Conservation (phyloP, 2,797 vertebrate species). For the Gila robusta region DNA sequence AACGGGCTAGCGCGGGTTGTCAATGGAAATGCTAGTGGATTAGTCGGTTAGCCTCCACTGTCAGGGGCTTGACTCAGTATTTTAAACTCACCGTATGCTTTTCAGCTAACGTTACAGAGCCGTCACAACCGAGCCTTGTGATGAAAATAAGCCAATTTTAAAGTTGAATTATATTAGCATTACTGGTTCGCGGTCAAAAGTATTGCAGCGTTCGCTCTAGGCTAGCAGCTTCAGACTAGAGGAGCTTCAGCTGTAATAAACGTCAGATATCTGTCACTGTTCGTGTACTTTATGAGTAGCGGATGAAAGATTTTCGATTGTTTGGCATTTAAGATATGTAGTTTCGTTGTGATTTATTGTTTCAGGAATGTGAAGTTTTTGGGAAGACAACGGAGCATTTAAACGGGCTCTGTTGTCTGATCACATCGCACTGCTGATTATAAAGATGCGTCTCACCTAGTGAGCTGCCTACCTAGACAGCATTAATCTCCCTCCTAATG, state of each 20-base stretch:
- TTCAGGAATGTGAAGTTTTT: not conserved
- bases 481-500: not conserved
- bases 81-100: not conserved
- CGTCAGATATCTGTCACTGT: constrained; percentile 23
- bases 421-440: not conserved
- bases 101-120: not conserved
- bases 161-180: not conserved
- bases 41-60: constrained; percentile 53
- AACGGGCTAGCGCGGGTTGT: constrained; percentile 64
- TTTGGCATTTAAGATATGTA: not conserved
- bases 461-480: not conserved
- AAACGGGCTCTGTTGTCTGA: not conserved
- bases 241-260: constrained; percentile 25
- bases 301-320: too few species aligned
- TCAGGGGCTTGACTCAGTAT: not conserved
- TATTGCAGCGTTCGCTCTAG: not conserved
- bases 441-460: not conserved
- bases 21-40: constrained; percentile 67
- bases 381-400: not conserved
- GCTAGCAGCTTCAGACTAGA: constrained; percentile 14
- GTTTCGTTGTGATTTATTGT: not conserved
- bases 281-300: not conserved
- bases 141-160: not conserved
- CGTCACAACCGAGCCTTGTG: not conserved
- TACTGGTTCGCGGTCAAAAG: not conserved